phyloP scores from a whole-genome alignment of 2,113 vertebrate genomes.

The Typhlomys cinereus region DNA sequence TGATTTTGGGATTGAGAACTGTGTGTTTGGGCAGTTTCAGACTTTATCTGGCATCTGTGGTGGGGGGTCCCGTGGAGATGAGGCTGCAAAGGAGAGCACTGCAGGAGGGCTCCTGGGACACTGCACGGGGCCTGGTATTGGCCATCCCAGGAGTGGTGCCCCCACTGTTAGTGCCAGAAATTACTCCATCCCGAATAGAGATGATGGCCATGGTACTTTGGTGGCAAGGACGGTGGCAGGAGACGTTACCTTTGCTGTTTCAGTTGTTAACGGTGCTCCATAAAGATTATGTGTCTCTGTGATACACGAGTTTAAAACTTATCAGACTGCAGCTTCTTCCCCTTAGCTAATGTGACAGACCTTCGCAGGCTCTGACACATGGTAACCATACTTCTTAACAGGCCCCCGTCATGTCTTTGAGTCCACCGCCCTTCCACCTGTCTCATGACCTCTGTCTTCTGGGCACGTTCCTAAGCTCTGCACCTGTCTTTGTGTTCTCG shows the following conservation, averaged over 20 bases:
- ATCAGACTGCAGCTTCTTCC: not conserved
- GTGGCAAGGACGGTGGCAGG: not conserved
- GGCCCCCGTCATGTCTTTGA: not conserved
- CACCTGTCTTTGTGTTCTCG: not conserved
- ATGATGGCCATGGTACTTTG: too few species aligned
- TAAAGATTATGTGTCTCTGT: too few species aligned
- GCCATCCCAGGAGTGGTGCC: rapidly evolving
- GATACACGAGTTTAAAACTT: not conserved
- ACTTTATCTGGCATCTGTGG: not conserved
- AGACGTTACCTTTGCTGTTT: not conserved
- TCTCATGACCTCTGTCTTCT: too few species aligned
- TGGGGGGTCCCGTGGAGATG: too few species aligned
- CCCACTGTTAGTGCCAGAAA: too few species aligned
- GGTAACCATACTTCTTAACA: not conserved
- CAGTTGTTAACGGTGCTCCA: not conserved
- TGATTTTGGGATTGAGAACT: not conserved
- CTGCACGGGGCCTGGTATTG: not conserved
- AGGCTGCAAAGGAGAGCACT: not conserved
- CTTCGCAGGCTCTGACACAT: not conserved
- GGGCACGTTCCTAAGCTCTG: not conserved
- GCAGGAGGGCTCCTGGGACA: too few species aligned
- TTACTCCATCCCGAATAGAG: not conserved
- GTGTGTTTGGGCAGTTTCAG: not conserved
- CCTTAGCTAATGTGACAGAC: not conserved
- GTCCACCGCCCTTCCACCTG: not conserved